Percentiles rank a stretch among this genome's conserved stretches.
Conservation (phyloP, 2,797 vertebrate genomes). For the Trachops cirrhosus region DNA sequence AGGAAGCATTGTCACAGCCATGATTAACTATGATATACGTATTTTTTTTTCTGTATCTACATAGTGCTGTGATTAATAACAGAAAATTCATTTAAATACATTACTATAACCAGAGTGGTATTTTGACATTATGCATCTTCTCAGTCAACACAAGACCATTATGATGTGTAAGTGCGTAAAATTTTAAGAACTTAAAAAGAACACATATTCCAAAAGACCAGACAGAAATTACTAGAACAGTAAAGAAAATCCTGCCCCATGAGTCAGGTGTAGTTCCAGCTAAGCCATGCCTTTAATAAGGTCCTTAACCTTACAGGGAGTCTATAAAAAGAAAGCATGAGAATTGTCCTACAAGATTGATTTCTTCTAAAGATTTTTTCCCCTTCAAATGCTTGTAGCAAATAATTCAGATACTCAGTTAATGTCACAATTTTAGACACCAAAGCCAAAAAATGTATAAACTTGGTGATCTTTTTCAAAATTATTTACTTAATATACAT, state of each 20-base stretch:
- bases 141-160: neutral
- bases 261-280: neutral
- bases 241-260: neutral
- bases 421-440: neutral
- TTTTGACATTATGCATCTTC: neutral
- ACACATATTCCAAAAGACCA: neutral
- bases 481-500: neutral
- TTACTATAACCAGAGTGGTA: neutral
- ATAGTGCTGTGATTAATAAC: neutral
- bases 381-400: neutral
- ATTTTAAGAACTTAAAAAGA: neutral
- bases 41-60: neutral
- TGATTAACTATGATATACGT: neutral
- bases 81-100: neutral
- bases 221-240: neutral
- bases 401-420: neutral
- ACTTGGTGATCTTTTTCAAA: neutral
- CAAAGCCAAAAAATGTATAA: neutral
- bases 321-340: neutral
- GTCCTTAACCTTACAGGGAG: neutral
- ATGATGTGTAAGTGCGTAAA: neutral
- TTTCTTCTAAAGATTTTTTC: neutral
- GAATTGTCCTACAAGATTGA: neutral
- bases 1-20: neutral
- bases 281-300: neutral